Evolutionary conservation across 1,140 invertebrate genomes (phyloP), one percentile per base, ranked within the genome.

Genomic region (Copidosoma floridanum): DNA sequence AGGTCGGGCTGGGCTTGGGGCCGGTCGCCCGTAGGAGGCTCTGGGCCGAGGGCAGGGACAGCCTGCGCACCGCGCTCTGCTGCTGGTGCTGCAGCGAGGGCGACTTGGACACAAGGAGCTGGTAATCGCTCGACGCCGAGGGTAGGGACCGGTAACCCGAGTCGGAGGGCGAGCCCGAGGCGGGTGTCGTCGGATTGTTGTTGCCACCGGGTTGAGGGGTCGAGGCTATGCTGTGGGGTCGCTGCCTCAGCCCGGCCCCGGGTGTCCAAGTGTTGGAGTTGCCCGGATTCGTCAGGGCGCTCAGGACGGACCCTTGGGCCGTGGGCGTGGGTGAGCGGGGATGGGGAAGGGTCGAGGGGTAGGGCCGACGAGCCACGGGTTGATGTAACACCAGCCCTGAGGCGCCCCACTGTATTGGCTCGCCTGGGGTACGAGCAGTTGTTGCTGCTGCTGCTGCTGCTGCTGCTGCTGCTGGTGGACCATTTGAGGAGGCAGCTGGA

Each of bases 91-190:
- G 53, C 16, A 54, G 60, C 3, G 61, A 48, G 6, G 69, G 71
- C 0, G 79, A 75, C 0, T 79, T 79, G 50, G 81, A 81, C 6
- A 40, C 43, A 48, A 85, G 81, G 29, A 86, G 76, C 71, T 86
- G 85, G 71, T 86, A 85, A 62, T 87, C 85, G 69, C 85, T 86
- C 23, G 84, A 80, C 8, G 82, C 82, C 1, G 81, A 81, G 10
- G 82, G 81, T n/a, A 83, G 68, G 8, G 83, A 83, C 14, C 82
- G 71, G 65, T 83, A 83, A 0, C 82, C 82, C 0, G 82, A 82
- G 63, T 83, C 82, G 0, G 81, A 83, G 0, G 82, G 82, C 2
- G 81, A 82, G 2, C 78, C 72, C 16, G 20, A 46, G 18, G 24
- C 21, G 1, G 50, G 23, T 5, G 16, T 5, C 3, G 11, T 16